Evolutionary conservation across 1,140 invertebrate species (phyloP).

Genomic region (Drosophila miranda): DNA sequence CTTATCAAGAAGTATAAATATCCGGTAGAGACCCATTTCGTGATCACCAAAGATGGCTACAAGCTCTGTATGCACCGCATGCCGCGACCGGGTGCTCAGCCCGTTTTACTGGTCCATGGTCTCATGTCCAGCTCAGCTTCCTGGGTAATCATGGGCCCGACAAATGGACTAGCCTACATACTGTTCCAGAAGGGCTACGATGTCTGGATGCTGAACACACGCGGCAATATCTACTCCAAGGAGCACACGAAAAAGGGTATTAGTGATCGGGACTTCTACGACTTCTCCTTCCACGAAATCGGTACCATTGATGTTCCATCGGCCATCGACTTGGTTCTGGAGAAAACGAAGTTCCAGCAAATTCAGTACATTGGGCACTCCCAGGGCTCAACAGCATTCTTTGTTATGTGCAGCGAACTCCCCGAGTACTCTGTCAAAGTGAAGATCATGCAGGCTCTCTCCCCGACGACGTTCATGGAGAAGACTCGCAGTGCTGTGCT

Average conservation of each 20-base stretch:
- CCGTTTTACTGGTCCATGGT: conserved; percentile 73
- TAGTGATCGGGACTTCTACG: conserved; percentile 68
- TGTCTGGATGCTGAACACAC: conserved; percentile 85
- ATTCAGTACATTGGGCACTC: conserved; percentile 83
- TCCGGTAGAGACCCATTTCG: conserved; percentile 83
- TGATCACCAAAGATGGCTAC: conserved; percentile 83
- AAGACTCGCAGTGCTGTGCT: conserved; percentile 37
- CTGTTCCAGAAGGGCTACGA: conserved; percentile 87
- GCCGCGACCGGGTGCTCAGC: conserved; percentile 30
- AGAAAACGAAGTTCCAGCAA: conserved; percentile 80
- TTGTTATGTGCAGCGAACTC: conserved; percentile 85
- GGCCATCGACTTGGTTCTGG: conserved; percentile 85
- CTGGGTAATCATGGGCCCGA: conserved; percentile 84
- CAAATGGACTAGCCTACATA: conserved; percentile 83
- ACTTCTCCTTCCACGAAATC: conserved; percentile 88
- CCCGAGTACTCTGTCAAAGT: conserved; percentile 87
- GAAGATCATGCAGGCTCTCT: conserved; percentile 85
- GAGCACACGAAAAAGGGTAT: conserved; percentile 82
- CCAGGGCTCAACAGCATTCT: conserved; percentile 85
- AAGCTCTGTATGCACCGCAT: conserved; percentile 83
- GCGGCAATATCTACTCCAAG: conserved; percentile 83
- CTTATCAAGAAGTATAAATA: conserved; percentile 84
- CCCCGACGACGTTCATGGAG: conserved; percentile 83
- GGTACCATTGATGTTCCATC: conserved; percentile 87
- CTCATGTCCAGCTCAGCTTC: conserved; percentile 82